These are phyloP conservation scores for Heliconius eleuchia DNA, from an alignment of 1,140 invertebrate species.

Conservation along the genomic window DNA sequence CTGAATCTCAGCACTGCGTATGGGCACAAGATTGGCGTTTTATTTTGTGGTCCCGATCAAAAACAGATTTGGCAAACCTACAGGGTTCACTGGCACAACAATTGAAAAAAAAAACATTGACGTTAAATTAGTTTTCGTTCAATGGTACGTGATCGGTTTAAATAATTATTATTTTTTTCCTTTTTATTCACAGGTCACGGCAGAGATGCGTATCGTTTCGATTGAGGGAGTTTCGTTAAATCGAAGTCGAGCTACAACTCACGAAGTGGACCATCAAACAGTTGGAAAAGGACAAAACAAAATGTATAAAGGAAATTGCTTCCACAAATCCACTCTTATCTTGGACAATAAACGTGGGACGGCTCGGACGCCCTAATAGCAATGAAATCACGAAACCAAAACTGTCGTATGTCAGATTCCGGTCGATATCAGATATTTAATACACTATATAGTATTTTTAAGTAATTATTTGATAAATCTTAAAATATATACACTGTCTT, in stretches of 20 bases:
- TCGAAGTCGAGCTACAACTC: conserved; percentile 73
- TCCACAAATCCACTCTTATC: conserved; percentile 81
- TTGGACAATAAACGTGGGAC: conserved; percentile 79
- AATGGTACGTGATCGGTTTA: conserved; percentile 68
- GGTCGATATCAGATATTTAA: conserved; percentile 60
- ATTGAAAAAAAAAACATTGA: conserved; percentile 55
- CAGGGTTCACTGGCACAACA: conserved; percentile 10
- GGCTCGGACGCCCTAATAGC: conserved; percentile 76
- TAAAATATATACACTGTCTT: no score
- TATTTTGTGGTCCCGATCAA: neutral
- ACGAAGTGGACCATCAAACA: conserved; percentile 77
- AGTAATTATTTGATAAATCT: neutral
- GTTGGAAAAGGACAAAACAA: conserved; percentile 80
- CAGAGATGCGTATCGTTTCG: conserved; percentile 71
- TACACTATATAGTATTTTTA: conserved; percentile 39
- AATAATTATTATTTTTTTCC: conserved; percentile 62
- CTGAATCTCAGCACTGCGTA: neutral
- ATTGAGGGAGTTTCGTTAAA: conserved; percentile 70
- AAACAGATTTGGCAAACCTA: conserved; percentile 9
- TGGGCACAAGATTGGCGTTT: neutral
- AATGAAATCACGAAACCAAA: conserved; percentile 81
- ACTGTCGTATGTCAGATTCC: conserved; percentile 71
- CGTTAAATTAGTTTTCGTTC: conserved; percentile 72
- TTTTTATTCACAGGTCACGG: conserved; percentile 52
- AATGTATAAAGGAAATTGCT: conserved; percentile 82